phyloP scores from a whole-genome alignment of 2,888 invertebrate species.

The Mylabris sibirica region DNA sequence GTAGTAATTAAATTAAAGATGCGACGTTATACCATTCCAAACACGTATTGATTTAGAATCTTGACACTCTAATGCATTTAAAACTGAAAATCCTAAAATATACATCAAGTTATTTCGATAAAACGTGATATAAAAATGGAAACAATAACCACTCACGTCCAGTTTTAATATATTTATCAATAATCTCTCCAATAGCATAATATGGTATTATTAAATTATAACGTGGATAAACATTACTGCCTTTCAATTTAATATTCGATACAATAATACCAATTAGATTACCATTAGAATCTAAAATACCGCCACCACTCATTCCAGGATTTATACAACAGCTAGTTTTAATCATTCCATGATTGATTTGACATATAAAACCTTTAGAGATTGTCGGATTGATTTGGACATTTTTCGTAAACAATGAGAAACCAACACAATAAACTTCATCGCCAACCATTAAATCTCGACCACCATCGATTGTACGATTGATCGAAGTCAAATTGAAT shows the following conservation, averaged over 20 bases:
- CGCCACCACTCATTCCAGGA: conserved; percentile 71
- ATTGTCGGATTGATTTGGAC: conserved; percentile 63
- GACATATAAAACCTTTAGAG: conserved; percentile 67
- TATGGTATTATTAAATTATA: conserved; percentile 70
- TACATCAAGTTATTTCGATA: background rate
- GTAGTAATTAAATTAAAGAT: background rate
- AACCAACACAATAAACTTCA: conserved; percentile 67
- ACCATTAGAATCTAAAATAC: conserved; percentile 63
- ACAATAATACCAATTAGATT: conserved; percentile 68
- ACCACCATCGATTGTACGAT: background rate
- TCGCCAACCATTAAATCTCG: conserved; percentile 58
- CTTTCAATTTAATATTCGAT: conserved; percentile 63
- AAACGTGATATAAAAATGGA: background rate
- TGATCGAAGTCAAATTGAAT: conserved; percentile 14
- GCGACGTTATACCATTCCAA: background rate
- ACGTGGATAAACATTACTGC: conserved; percentile 65
- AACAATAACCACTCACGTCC: background rate
- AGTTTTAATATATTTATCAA: conserved; percentile 14
- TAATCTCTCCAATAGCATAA: conserved; percentile 23
- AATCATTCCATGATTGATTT: conserved; percentile 65
- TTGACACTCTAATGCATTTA: background rate
- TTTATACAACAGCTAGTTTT: conserved; percentile 72
- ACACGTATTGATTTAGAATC: background rate
- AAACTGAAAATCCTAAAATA: background rate
- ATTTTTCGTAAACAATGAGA: conserved; percentile 65